Base-by-base conservation (phyloP, 1,140 invertebrate species). In the Dinothrombium tinctorium region DNA sequence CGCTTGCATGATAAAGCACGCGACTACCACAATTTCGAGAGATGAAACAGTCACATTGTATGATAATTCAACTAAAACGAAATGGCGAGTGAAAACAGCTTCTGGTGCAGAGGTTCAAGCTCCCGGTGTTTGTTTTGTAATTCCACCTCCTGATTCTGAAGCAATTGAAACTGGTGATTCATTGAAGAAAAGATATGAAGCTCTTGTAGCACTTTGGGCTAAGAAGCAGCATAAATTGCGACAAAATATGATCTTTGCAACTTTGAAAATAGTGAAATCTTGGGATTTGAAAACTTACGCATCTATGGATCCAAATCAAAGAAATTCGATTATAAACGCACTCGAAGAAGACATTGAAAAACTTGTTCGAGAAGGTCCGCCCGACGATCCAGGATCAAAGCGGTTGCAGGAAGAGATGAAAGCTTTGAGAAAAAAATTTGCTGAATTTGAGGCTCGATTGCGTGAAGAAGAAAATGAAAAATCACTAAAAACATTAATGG, bases 161-260 rank as follows among this genome's bases (percentile, higher is more conserved):
- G 82, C 87, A 1, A 60, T 86, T 2, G 82, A 90, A 50, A 69
- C 73, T 7, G 78, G 79, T 0, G 75, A 80, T 42, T 67, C 74
- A 57, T 60, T 96, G 25, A 70, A 81, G 49, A 64, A 73, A 26
- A 73, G 86, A 33, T 87, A 89, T 53, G 86, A 95, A 48, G 65
- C 79, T n/a, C 71, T 78, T 37, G 72, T 87, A 11, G 75, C 77
- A 32, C 59, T 95, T 21, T 95, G 89, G 86, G 83, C 90, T 55
- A 76, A 83, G 54, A 94, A 92, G 57, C 84, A 96, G 54, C 64
- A 89, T 29, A 67, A 84, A 43, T 71, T 95, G 61, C 61, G 87
- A 19, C 84, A 89, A 57, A 92, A 94, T 53, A 95, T 95, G 84
- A 90, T 98, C 45, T 84, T 95, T 54, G 86, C 89, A 15, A 96